Percentiles rank a stretch among this genome's conserved stretches.
Evolutionary conservation across 2,113 vertebrate genomes (phyloP).

Genomic region (Gymnorhina tibicen): DNA sequence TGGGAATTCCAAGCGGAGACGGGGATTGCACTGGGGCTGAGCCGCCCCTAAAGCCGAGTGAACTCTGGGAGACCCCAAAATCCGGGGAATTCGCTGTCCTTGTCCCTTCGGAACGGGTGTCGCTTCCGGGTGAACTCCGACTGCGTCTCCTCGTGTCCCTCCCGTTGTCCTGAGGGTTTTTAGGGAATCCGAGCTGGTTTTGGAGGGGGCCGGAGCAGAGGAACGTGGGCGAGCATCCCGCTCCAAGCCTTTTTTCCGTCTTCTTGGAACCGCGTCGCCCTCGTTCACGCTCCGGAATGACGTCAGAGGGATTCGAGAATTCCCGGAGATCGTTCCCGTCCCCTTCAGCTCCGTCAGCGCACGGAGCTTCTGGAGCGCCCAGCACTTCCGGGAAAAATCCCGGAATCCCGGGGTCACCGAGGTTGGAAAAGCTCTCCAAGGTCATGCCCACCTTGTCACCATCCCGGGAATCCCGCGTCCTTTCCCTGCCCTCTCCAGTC

Average conservation of each 20-base stretch:
- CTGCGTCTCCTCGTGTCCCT: background rate
- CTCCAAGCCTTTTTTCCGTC: background rate
- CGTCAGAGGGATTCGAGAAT: background rate
- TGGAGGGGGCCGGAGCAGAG: fast-evolving
- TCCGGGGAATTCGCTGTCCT: background rate
- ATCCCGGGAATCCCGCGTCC: background rate
- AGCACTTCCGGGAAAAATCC: background rate
- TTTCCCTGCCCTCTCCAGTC: background rate
- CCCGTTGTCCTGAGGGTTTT: background rate
- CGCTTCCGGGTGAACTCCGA: fast-evolving
- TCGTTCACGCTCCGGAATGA: fast-evolving
- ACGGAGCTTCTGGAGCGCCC: fast-evolving
- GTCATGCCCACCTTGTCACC: background rate
- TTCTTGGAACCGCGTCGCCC: background rate
- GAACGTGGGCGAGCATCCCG: fast-evolving
- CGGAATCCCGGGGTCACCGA: background rate
- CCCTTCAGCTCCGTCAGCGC: background rate
- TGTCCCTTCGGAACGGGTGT: background rate
- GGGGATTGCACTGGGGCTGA: fast-evolving
- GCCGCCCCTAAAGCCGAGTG: fast-evolving
- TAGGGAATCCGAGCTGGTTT: background rate
- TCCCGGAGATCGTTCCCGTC: background rate
- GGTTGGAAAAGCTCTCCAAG: fast-evolving
- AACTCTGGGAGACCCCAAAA: background rate
- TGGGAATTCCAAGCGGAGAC: background rate